These are phyloP conservation scores for Cyclura pinguis DNA, from an alignment of 2,797 vertebrate genomes.

Conservation along the genomic window DNA sequence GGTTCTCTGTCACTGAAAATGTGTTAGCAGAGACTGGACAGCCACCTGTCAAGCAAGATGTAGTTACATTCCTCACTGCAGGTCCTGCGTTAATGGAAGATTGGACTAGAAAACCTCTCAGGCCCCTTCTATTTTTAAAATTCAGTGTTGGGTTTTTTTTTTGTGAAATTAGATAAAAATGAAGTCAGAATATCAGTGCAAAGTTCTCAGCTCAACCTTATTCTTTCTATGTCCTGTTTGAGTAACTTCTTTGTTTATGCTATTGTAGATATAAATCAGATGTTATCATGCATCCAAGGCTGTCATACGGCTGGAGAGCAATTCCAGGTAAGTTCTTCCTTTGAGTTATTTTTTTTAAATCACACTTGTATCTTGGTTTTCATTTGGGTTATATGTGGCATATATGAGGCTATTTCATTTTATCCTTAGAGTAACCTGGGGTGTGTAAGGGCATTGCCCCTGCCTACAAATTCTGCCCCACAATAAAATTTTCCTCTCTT, in stretches of 20 bases:
- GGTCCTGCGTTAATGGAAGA: neutral
- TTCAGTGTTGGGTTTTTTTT: neutral
- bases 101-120: neutral
- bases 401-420: fast-evolving
- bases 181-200: fast-evolving
- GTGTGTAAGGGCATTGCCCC: too few relatives aligned
- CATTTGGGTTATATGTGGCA: too few relatives aligned
- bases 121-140: neutral
- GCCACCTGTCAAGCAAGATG: neutral
- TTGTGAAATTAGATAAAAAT: neutral
- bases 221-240: neutral
- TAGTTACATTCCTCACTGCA: neutral
- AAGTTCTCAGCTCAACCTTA: neutral
- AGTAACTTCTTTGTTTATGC: neutral
- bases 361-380: neutral
- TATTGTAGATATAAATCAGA: constrained; percentile 67
- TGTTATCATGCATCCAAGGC: constrained; percentile 37
- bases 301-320: constrained; percentile 57
- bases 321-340: constrained; percentile 62
- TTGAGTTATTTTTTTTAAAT: neutral
- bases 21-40: too few relatives aligned
- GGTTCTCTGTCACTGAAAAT: too few relatives aligned
- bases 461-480: too few relatives aligned
- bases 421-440: too few relatives aligned
- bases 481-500: too few relatives aligned